These are phyloP conservation scores for Sthenelais limicola DNA, from an alignment of 2,888 invertebrate genomes.

Conservation along the genomic window DNA sequence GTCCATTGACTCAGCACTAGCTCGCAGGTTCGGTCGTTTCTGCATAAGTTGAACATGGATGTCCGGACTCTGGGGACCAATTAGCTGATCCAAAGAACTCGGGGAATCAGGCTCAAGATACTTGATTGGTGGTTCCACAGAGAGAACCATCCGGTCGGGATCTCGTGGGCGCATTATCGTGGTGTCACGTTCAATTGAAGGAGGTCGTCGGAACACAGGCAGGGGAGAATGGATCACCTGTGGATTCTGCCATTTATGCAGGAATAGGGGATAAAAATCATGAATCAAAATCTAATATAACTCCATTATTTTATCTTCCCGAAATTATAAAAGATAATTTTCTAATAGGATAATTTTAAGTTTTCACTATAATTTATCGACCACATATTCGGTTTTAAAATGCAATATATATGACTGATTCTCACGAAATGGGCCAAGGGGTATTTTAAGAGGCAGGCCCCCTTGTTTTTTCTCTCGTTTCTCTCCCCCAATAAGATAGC, in stretches of 20 bases:
- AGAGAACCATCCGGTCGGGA: conserved; percentile 44
- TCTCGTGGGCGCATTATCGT: conserved; percentile 45
- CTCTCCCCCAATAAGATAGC: too few relatives aligned
- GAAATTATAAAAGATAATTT: too few relatives aligned
- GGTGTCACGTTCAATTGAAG: conserved; percentile 43
- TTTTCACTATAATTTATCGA: too few relatives aligned
- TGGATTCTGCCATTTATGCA: conserved; percentile 45
- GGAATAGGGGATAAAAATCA: background rate
- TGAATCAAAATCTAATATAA: too few relatives aligned
- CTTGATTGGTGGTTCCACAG: conserved; percentile 41
- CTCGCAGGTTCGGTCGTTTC: conserved; percentile 40
- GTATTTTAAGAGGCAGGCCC: too few relatives aligned
- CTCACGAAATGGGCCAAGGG: too few relatives aligned
- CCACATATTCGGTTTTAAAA: too few relatives aligned
- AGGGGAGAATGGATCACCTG: conserved; percentile 46
- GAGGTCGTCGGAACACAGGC: conserved; percentile 47
- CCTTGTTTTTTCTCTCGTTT: too few relatives aligned
- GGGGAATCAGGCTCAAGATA: conserved; percentile 44
- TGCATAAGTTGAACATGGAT: background rate
- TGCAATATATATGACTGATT: too few relatives aligned
- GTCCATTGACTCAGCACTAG: conserved; percentile 43
- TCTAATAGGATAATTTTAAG: too few relatives aligned
- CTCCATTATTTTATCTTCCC: too few relatives aligned
- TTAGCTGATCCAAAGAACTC: conserved; percentile 43
- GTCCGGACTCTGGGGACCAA: conserved; percentile 44